These are phyloP conservation scores for Pollenia griseotomentosa DNA, from an alignment of 2,888 invertebrate genomes.

Conservation along the genomic window DNA sequence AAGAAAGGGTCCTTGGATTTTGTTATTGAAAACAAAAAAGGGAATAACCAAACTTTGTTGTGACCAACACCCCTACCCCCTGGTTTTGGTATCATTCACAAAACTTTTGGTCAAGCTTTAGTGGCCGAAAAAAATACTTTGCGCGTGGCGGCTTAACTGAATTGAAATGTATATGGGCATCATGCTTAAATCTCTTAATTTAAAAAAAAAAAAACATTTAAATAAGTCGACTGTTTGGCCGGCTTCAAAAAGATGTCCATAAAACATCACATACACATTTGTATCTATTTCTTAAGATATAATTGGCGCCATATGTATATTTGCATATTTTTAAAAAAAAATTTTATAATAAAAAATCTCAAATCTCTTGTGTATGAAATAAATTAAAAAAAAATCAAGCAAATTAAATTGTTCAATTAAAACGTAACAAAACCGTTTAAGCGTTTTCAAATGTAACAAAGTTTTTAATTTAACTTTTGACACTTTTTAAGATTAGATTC, in stretches of 20 bases:
- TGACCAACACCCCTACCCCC: neutral
- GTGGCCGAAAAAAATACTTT: constrained; percentile 31
- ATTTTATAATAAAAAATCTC: too few species aligned
- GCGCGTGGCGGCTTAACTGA: constrained; percentile 67
- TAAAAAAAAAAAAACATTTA: neutral
- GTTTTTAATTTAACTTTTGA: constrained; percentile 74
- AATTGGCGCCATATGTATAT: constrained; percentile 56
- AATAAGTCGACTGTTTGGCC: neutral
- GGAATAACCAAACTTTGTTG: neutral
- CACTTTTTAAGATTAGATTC: constrained; percentile 73
- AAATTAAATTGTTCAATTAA: constrained; percentile 73
- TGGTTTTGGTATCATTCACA: neutral
- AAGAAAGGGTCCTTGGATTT: neutral
- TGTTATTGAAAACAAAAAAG: constrained; percentile 1
- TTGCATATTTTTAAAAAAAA: constrained; percentile 13
- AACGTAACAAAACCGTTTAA: constrained; percentile 70
- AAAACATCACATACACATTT: neutral
- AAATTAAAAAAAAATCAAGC: constrained; percentile 21
- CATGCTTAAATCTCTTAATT: constrained; percentile 56
- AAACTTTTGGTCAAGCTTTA: constrained; percentile 21
- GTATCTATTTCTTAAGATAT: neutral
- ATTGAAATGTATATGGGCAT: constrained; percentile 54
- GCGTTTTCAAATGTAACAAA: constrained; percentile 54
- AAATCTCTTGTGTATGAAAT: constrained; percentile 2
- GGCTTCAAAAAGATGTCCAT: neutral